phyloP scores from a whole-genome alignment of 1,140 invertebrate genomes.

The Lordiphosa clarofinis region DNA sequence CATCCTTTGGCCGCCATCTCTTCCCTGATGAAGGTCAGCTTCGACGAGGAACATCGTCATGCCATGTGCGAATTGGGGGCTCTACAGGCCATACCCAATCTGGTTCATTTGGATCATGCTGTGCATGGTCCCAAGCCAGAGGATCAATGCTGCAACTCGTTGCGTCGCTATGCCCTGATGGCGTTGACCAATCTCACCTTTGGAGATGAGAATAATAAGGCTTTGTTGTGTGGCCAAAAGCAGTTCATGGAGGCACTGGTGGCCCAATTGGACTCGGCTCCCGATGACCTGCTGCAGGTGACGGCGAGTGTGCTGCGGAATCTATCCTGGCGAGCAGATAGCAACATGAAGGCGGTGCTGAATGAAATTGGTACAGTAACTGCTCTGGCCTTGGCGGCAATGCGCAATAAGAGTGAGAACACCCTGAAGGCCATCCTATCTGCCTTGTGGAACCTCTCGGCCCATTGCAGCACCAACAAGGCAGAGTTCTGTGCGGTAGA shows the following conservation, averaged over 20 bases:
- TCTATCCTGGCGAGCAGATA: slow-evolving; percentile 97
- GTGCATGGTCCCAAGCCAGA: slow-evolving; percentile 88
- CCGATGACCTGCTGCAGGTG: slow-evolving; percentile 93
- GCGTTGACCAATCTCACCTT: slow-evolving; percentile 98
- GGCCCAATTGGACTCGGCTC: slow-evolving; percentile 91
- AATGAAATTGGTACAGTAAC: slow-evolving; percentile 94
- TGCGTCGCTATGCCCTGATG: slow-evolving; percentile 96
- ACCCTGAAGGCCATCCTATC: slow-evolving; percentile 96
- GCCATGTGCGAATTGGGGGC: slow-evolving; percentile 97
- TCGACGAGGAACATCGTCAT: slow-evolving; percentile 96
- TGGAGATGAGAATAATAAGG: slow-evolving; percentile 97
- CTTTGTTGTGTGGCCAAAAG: slow-evolving; percentile 93
- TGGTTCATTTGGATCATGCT: slow-evolving; percentile 92
- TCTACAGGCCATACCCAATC: slow-evolving; percentile 92
- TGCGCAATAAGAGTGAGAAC: slow-evolving; percentile 94
- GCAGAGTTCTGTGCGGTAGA: slow-evolving; percentile 94
- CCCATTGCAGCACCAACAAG: slow-evolving; percentile 96
- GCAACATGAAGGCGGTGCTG: slow-evolving; percentile 92
- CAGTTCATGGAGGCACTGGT: slow-evolving; percentile 95
- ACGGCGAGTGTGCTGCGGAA: slow-evolving; percentile 96
- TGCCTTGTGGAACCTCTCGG: slow-evolving; percentile 97
- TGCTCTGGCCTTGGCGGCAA: slow-evolving; percentile 91
- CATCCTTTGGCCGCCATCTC: slow-evolving; percentile 93
- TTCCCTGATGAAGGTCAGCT: slow-evolving; percentile 97
- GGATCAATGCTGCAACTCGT: slow-evolving; percentile 91